A percentile compares a stretch with the other conserved stretches of the same genome.
Conservation (phyloP, 2,888 invertebrate species). For the Agrochola lota region DNA sequence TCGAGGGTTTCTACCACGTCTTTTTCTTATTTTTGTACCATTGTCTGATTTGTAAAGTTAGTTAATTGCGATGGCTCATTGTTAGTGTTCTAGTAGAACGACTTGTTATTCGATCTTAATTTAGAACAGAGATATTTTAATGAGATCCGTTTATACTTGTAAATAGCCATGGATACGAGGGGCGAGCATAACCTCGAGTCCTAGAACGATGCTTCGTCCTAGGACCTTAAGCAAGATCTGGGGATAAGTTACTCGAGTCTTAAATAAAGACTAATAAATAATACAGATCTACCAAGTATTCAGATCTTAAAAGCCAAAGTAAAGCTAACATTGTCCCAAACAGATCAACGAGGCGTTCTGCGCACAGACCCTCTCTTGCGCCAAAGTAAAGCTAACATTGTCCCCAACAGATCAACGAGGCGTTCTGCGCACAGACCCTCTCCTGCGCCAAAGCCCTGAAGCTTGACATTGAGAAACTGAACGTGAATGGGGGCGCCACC, state of each 20-base stretch:
- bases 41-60: too few relatives aligned
- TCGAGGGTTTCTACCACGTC: too few relatives aligned
- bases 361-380: conserved; percentile 98
- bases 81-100: background rate
- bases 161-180: too few relatives aligned
- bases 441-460: conserved; percentile 97
- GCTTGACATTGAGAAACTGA: conserved; percentile 96
- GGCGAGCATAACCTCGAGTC: too few relatives aligned
- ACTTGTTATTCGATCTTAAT: background rate
- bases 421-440: conserved; percentile 98
- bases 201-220: background rate
- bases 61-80: too few relatives aligned
- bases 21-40: too few relatives aligned
- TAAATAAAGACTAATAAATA: background rate
- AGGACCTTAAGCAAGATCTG: background rate
- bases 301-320: background rate
- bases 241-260: background rate
- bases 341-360: conserved; percentile 99
- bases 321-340: background rate
- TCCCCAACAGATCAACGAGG: conserved; percentile 97
- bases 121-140: too few relatives aligned
- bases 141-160: background rate
- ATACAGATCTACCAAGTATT: background rate
- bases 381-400: conserved; percentile 90
- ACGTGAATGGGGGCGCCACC: conserved; percentile 99